Percentiles rank a stretch among this genome's conserved stretches.
Evolutionary conservation across 2,113 vertebrate genomes (phyloP).

Genomic region (Danionella cerebrum): DNA sequence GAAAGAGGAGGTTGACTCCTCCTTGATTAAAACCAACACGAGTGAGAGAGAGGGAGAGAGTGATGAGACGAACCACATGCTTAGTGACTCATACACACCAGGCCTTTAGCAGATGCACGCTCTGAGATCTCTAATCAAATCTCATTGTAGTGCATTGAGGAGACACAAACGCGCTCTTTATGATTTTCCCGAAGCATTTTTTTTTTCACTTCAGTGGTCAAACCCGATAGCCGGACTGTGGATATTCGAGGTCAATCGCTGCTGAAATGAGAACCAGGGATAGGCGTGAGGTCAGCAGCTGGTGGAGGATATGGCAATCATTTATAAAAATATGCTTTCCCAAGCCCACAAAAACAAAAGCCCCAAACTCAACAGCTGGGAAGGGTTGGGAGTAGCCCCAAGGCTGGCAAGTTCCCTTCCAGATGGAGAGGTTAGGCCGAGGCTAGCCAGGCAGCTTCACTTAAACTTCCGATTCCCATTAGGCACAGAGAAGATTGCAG

Average conservation of each 20-base stretch:
- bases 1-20: conserved; percentile 17
- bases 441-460: conserved; percentile 88
- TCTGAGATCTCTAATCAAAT: conserved; percentile 18
- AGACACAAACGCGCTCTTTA: conserved; percentile 39
- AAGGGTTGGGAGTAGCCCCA: conserved; percentile 99
- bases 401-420: conserved; percentile 97
- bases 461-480: conserved; percentile 98
- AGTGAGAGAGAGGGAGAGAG: neutral
- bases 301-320: conserved; percentile 99
- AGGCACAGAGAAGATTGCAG: conserved; percentile 82
- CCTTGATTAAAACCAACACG: conserved; percentile 38
- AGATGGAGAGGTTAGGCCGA: conserved; percentile 98
- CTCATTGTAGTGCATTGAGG: neutral
- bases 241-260: conserved; percentile 34
- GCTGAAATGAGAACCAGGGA: conserved; percentile 92
- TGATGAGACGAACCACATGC: conserved; percentile 15
- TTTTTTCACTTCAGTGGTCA: conserved; percentile 54
- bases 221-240: conserved; percentile 70
- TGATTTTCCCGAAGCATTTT: neutral
- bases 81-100: conserved; percentile 26
- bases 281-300: conserved; percentile 96
- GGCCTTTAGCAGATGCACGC: conserved; percentile 22
- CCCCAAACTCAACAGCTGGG: conserved; percentile 97
- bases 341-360: conserved; percentile 89
- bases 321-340: conserved; percentile 99